Conservation (phyloP, 1,140 invertebrate genomes). For the Danaus melanippus region DNA sequence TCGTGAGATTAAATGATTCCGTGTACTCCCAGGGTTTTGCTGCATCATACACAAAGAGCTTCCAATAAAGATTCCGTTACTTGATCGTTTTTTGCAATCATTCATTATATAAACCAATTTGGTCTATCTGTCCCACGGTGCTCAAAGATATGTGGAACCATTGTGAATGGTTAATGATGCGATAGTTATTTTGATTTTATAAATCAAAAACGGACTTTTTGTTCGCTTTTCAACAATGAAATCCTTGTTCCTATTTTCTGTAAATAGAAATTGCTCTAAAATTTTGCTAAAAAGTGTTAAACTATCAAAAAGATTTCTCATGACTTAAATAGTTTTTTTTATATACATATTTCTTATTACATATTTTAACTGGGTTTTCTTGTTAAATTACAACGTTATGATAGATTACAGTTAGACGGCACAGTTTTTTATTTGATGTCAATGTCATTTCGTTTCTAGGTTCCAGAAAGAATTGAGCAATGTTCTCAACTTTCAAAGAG, state of each 20-base stretch:
- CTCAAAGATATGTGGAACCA: slow-evolving; percentile 12
- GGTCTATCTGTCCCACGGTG: slow-evolving; percentile 13
- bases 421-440: slow-evolving; percentile 18
- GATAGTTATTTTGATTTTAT: too few relatives aligned
- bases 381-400: slow-evolving; percentile 31
- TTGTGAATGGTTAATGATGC: slow-evolving; percentile 6
- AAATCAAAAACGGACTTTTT: slow-evolving; percentile 1
- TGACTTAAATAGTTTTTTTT: too few relatives aligned
- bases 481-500: slow-evolving; percentile 52
- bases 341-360: too few relatives aligned
- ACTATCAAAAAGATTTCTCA: too few relatives aligned
- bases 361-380: too few relatives aligned
- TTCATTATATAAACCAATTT: slow-evolving; percentile 29
- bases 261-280: too few relatives aligned
- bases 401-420: slow-evolving; percentile 26
- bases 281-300: too few relatives aligned
- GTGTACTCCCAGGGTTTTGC: slow-evolving; percentile 29
- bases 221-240: not conserved
- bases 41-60: slow-evolving; percentile 20
- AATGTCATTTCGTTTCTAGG: slow-evolving; percentile 44
- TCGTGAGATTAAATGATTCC: not conserved
- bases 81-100: slow-evolving; percentile 32
- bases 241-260: too few relatives aligned
- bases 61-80: slow-evolving; percentile 33
- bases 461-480: slow-evolving; percentile 55